Evolutionary conservation across 1,140 invertebrate genomes (phyloP).

Genomic region (Nebria ingens): DNA sequence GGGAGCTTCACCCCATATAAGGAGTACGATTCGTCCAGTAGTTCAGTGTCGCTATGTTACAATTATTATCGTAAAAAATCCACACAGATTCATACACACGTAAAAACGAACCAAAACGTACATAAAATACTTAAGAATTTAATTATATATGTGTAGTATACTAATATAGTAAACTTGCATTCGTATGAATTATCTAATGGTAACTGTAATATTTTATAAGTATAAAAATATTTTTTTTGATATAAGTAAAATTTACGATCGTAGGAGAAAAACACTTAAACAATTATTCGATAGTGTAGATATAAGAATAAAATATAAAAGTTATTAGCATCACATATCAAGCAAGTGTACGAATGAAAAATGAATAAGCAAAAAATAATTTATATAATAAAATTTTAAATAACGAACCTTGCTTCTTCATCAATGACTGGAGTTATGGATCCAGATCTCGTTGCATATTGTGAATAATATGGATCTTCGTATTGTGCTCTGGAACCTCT

Average conservation of each 20-base stretch:
- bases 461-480: conserved; percentile 79
- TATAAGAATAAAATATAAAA: no score
- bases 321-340: no score
- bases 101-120: conserved; percentile 5
- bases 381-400: no score
- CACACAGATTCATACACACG: background rate
- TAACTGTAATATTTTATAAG: no score
- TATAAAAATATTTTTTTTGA: no score
- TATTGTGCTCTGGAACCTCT: conserved; percentile 57
- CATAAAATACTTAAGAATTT: conserved; percentile 2
- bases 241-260: no score
- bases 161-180: no score
- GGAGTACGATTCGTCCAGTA: conserved; percentile 67
- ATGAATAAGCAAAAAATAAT: no score
- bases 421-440: conserved; percentile 82
- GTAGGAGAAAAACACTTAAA: no score
- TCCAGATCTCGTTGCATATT: conserved; percentile 58
- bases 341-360: no score
- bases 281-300: no score
- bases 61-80: background rate
- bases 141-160: conserved; percentile 12
- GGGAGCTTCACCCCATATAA: conserved; percentile 65
- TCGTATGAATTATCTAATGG: no score
- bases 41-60: conserved; percentile 53
- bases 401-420: conserved; percentile 70